Evolutionary conservation across 2,797 vertebrate species (phyloP), one percentile per base, ranked within the genome.

Genomic region (Acridotheres tristis): DNA sequence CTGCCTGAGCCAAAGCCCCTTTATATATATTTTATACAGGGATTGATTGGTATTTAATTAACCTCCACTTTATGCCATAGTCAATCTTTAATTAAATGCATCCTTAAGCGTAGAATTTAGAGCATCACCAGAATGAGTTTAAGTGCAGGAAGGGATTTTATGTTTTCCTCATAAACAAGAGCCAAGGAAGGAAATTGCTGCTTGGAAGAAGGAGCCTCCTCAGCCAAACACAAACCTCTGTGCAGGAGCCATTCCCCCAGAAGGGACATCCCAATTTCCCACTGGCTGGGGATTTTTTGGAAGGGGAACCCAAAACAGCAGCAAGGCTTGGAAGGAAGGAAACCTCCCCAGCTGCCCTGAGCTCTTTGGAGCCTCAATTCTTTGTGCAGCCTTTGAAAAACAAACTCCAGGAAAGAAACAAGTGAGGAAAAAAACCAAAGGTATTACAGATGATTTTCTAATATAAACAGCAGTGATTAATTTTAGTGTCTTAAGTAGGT

Each of bases 11-110:
- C 81, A 75, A 95, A 94, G 51, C 66, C 75, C 51, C 58, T 93
- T 93, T 69, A 48, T 18, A 96, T 71, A 30, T 84, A 50, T 94
- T 94, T 92, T 95, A 85, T 53, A 89, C 40, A 77, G 78, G 74
- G 87, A 94, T 80, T 91, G 88, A 90, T 82, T 91, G 85, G 79
- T 93, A 29, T 97, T 96, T 96, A 97, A 97, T 96, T 97, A 96
- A 94, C 91, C 92, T 88, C 82, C 67, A 36, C 83, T 96, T 96
- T 95, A 93, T 87, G 71, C 89, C 89, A 88, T 42, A 95, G 82
- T 84, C 90, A 66, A 94, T 95, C 94, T 93, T 96, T 93, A 96
- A 97, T 96, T 96, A 95, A 95, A 96, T 55, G 87, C 94, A 95
- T 97, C 90, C 71, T 94, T 95, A 96, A 95, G 90, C 76, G 25